Evolutionary conservation across 1,140 invertebrate species (phyloP).

Genomic region (Trichogramma pretiosum): DNA sequence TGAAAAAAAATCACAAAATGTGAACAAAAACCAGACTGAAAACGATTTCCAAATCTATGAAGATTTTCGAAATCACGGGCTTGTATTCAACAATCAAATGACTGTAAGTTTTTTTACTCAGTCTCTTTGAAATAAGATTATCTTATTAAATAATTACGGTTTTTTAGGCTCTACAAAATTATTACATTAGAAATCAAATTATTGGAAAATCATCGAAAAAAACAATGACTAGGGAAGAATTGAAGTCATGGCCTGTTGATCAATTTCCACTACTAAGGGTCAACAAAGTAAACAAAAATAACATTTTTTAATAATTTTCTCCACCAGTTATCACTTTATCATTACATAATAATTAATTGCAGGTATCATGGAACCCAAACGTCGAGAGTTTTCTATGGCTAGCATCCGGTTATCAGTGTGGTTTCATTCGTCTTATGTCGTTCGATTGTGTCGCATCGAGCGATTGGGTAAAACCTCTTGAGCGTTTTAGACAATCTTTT

Average conservation of each 20-base stretch:
- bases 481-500: no score
- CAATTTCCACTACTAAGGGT: conserved; percentile 38
- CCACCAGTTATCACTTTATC: background rate
- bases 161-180: background rate
- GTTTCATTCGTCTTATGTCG: conserved; percentile 38
- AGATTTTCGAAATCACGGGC: conserved; percentile 33
- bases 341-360: conserved; percentile 1
- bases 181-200: conserved; percentile 2
- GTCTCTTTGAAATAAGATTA: background rate
- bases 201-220: background rate
- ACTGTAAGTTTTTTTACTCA: conserved; percentile 18
- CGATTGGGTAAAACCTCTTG: no score
- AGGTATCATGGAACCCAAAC: conserved; percentile 46
- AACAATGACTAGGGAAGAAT: conserved; percentile 16
- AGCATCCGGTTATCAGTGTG: conserved; percentile 41
- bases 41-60: conserved; percentile 27
- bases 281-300: conserved; percentile 23
- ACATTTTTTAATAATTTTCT: background rate
- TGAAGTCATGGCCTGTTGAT: conserved; percentile 26
- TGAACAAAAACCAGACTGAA: conserved; percentile 16
- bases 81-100: conserved; percentile 35
- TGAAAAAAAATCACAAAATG: conserved; percentile 14
- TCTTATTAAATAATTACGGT: background rate
- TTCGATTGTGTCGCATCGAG: conserved; percentile 29
- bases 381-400: conserved; percentile 41